Evolutionary conservation across 1,140 invertebrate species (phyloP).

Genomic region (Lutraria rhynchaena): DNA sequence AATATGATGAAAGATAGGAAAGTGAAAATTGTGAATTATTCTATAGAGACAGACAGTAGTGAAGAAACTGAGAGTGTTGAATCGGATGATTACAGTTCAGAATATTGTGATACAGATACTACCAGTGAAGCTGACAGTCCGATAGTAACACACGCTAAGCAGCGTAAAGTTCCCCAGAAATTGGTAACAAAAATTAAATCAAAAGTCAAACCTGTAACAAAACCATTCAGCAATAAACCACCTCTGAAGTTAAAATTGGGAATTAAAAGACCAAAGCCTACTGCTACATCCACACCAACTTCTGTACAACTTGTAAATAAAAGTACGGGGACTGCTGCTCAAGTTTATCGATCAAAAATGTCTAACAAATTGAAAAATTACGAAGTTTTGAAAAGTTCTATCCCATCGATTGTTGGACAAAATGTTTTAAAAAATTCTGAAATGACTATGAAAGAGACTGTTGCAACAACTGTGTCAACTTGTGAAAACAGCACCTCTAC

Average conservation of each 20-base stretch:
- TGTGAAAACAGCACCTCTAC: neutral
- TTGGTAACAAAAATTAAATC: conserved; percentile 29
- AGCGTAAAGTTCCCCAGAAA: conserved; percentile 1
- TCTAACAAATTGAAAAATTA: conserved; percentile 11
- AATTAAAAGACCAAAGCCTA: conserved; percentile 18
- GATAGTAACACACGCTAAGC: conserved; percentile 5
- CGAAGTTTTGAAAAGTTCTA: no score
- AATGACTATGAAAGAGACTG: neutral
- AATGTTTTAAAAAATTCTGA: conserved; percentile 21
- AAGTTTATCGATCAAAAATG: conserved; percentile 35
- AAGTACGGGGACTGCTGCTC: neutral
- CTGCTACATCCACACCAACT: conserved; percentile 30
- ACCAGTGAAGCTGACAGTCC: neutral
- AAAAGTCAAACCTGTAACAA: conserved; percentile 24
- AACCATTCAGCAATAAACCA: conserved; percentile 58
- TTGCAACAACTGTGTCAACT: neutral
- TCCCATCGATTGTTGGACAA: conserved; percentile 1
- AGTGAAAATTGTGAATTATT: conserved; percentile 41
- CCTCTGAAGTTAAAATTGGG: conserved; percentile 70
- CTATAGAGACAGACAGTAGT: conserved; percentile 42
- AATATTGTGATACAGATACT: conserved; percentile 29
- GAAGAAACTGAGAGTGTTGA: conserved; percentile 45
- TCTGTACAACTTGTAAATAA: conserved; percentile 49
- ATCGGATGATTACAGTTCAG: conserved; percentile 38
- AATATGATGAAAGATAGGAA: conserved; percentile 15